A percentile compares a stretch with the other conserved stretches of the same genome.
These are phyloP conservation scores for Drosophila gunungcola DNA, from an alignment of 1,140 invertebrate species.

Conservation along the genomic window DNA sequence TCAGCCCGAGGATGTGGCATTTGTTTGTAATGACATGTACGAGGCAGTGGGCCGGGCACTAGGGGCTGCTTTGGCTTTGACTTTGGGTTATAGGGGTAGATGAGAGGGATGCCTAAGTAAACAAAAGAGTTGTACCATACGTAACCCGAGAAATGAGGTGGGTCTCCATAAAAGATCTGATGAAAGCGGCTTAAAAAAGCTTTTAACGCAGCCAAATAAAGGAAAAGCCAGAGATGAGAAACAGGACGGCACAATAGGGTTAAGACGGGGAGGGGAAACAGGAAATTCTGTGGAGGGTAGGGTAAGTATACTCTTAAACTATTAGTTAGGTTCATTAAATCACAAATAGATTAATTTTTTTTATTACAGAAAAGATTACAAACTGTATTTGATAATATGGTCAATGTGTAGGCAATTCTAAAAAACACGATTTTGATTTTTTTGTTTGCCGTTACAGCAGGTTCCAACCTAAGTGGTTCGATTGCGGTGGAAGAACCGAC, in stretches of 20 bases:
- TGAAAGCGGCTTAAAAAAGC: slow-evolving; percentile 63
- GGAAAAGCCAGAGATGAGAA: slow-evolving; percentile 27
- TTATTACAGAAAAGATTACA: background rate
- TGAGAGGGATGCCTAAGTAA: slow-evolving; percentile 57
- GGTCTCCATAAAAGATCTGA: slow-evolving; percentile 41
- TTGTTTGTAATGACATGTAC: slow-evolving; percentile 60
- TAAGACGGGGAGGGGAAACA: background rate
- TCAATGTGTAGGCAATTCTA: too few relatives aligned
- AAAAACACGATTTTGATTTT: too few relatives aligned
- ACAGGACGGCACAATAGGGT: slow-evolving; percentile 15
- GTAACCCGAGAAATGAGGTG: slow-evolving; percentile 51
- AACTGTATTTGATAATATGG: background rate
- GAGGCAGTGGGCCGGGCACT: background rate
- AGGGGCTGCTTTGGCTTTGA: background rate
- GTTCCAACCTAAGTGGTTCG: too few relatives aligned
- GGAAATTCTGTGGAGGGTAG: slow-evolving; percentile 6
- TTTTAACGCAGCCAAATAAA: slow-evolving; percentile 59
- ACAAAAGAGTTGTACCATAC: slow-evolving; percentile 63
- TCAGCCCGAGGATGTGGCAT: slow-evolving; percentile 60
- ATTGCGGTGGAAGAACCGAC: too few relatives aligned
- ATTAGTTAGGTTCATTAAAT: slow-evolving; percentile 33
- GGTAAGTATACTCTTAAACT: slow-evolving; percentile 11
- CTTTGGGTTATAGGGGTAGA: background rate
- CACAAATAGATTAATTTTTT: slow-evolving; percentile 9
- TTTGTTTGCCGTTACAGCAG: too few relatives aligned